Conservation (phyloP, 2,797 vertebrate species). For the Sphenodon punctatus region DNA sequence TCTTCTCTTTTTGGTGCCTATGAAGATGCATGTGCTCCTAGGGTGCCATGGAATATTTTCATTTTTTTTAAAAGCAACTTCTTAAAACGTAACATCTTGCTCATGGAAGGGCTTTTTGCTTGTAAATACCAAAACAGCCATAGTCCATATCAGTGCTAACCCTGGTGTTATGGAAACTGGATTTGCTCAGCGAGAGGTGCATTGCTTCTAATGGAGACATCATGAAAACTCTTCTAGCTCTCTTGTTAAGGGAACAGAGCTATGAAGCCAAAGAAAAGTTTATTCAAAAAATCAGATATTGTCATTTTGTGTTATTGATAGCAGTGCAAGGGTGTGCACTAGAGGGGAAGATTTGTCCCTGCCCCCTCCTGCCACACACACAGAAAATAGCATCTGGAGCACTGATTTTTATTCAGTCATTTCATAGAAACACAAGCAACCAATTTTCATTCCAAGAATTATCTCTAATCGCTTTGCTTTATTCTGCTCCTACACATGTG, state of each 20-base stretch:
- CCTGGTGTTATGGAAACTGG: not conserved
- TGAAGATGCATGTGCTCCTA: not conserved
- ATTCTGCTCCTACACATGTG: rapidly evolving
- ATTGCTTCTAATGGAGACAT: not conserved
- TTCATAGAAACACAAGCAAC: too few species aligned
- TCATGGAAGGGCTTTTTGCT: not conserved
- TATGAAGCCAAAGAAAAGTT: not conserved
- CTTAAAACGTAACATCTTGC: not conserved
- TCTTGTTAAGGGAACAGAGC: not conserved
- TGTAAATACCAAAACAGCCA: not conserved
- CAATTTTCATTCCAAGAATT: not conserved
- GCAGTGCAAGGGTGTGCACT: too few species aligned
- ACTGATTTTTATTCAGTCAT: too few species aligned
- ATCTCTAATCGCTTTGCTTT: not conserved
- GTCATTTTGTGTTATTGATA: too few species aligned
- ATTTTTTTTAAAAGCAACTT: not conserved
- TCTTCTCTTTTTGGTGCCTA: not conserved
- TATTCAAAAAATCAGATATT: not conserved
- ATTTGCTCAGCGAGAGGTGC: not conserved
- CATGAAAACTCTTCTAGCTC: not conserved
- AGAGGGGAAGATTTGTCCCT: not conserved
- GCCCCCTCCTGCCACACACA: rapidly evolving
- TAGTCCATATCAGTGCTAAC: not conserved
- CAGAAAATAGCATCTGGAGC: too few species aligned
- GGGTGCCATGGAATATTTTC: not conserved